Percentiles rank a stretch among this genome's conserved stretches.
Conservation (phyloP, 2,113 vertebrate genomes). For the Camelus bactrianus region DNA sequence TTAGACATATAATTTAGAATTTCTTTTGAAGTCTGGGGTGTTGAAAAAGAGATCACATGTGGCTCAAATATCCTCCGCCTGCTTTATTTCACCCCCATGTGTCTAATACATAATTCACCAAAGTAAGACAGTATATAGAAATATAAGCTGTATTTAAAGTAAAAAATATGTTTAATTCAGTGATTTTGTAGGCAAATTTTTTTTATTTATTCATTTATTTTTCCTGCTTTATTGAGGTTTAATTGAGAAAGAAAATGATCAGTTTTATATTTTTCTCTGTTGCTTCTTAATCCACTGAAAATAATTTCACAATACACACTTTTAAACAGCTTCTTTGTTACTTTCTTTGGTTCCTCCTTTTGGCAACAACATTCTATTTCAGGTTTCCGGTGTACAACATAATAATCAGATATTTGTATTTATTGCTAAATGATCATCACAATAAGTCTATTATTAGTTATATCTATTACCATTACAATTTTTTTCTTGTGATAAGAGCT, state of each 20-base stretch:
- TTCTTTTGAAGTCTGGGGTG: background rate
- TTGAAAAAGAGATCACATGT: background rate
- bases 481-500: background rate
- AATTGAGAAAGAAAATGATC: background rate
- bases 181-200: background rate
- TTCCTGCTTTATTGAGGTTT: background rate
- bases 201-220: background rate
- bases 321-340: background rate
- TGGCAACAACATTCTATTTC: slow-evolving; percentile 77
- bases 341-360: background rate
- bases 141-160: background rate
- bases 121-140: background rate
- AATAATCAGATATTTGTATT: background rate
- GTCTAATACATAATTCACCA: background rate
- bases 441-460: background rate
- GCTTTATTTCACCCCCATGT: background rate
- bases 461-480: background rate
- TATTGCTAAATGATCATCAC: background rate
- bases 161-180: background rate
- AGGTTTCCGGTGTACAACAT: background rate
- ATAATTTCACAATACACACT: background rate
- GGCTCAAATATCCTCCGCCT: background rate
- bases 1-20: slow-evolving; percentile 29
- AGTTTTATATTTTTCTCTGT: background rate
- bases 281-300: background rate